phyloP scores from a whole-genome alignment of 2,113 vertebrate species.

The Rhodinocichla rosea region DNA sequence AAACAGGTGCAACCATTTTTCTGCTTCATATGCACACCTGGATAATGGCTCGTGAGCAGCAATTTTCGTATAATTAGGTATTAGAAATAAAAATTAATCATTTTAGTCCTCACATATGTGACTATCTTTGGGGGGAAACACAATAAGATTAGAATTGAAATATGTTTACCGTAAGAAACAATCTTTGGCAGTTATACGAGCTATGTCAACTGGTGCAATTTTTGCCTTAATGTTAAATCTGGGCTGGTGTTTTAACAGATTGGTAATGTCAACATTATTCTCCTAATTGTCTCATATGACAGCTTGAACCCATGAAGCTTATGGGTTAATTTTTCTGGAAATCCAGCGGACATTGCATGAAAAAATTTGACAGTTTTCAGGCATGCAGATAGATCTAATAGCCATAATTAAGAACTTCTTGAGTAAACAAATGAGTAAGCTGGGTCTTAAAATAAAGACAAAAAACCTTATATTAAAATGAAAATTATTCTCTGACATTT shows the following conservation, averaged over 20 bases:
- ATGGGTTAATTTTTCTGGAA: not conserved
- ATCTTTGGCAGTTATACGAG: not conserved
- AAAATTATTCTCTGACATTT: conserved; percentile 38
- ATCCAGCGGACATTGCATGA: not conserved
- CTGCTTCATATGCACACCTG: not conserved
- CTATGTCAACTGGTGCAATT: not conserved
- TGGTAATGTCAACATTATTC: not conserved
- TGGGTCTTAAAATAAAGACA: not conserved
- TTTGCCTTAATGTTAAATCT: not conserved
- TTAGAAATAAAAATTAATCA: not conserved
- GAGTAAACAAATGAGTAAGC: conserved; percentile 2
- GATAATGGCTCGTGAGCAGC: not conserved
- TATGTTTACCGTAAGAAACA: not conserved
- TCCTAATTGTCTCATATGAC: not conserved
- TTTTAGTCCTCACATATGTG: not conserved
- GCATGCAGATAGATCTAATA: not conserved
- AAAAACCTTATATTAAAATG: not conserved
- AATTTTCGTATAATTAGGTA: not conserved
- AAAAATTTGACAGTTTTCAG: not conserved
- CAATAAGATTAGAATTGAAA: not conserved
- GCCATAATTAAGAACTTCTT: not conserved
- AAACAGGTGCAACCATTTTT: not conserved
- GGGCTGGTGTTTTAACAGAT: not conserved
- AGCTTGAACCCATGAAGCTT: not conserved
- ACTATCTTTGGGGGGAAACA: not conserved